phyloP scores from a whole-genome alignment of 2,113 vertebrate species.

The Panthera tigris region DNA sequence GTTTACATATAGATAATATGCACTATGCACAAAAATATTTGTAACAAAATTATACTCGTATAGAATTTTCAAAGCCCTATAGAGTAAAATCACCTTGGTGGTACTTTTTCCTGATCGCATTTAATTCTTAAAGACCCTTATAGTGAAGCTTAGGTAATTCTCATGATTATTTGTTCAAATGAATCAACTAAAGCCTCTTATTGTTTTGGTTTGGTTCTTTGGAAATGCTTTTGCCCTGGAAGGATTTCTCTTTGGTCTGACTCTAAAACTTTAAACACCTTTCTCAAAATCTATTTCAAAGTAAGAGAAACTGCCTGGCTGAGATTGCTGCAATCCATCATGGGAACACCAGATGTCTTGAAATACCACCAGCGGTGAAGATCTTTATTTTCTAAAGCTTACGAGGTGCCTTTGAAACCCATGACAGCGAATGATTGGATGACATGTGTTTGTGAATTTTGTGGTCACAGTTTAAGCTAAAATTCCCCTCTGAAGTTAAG shows the following conservation, averaged over 20 bases:
- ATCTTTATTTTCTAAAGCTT: constrained; percentile 42
- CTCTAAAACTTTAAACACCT: constrained; percentile 12
- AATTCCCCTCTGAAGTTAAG: not conserved
- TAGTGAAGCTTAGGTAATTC: not conserved
- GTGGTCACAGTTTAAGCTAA: constrained; percentile 1
- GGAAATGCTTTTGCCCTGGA: not conserved
- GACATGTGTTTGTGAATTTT: not conserved
- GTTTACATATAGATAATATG: not conserved
- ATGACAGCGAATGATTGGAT: not conserved
- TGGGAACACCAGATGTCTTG: not conserved
- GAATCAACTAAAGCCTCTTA: not conserved
- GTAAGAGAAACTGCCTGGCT: not conserved
- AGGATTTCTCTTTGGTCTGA: constrained; percentile 18
- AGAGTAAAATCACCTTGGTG: not conserved
- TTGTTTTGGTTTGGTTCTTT: not conserved
- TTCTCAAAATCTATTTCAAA: constrained; percentile 46
- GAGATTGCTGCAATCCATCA: not conserved
- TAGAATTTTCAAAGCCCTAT: not conserved
- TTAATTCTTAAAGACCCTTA: constrained; percentile 5
- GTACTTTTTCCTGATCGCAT: constrained; percentile 8
- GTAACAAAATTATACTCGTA: not conserved
- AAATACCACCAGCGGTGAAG: not conserved
- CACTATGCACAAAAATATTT: not conserved
- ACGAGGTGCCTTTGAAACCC: not conserved
- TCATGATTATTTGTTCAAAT: not conserved